Evolutionary conservation across 2,797 vertebrate genomes (phyloP), one percentile per base, ranked within the genome.

Genomic region (Mergus octosetaceus): DNA sequence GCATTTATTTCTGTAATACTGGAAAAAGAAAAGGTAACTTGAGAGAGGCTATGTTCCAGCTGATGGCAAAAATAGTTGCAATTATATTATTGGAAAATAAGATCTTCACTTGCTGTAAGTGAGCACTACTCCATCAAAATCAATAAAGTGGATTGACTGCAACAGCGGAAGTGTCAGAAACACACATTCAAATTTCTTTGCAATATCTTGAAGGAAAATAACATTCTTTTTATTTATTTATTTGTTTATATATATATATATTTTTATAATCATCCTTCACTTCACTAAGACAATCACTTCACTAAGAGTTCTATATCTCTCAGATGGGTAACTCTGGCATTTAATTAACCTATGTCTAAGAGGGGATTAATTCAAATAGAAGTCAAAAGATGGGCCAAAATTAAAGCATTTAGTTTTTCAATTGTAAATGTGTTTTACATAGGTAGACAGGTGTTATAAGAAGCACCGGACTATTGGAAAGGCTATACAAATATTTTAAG

Each of bases 31-130:
- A 54, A 66, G 49, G 56, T 39, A 51, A 41, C 30, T 68, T 60
- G 62, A 58, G 71, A 71, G 20, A 81, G 17, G 53, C 10, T 71
- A 77, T 54, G n/a, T 57, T 89, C 56, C 36, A 78, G 27, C 30
- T 91, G 30, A 94, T 2, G 28, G 41, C 51, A 79, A 85, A 86
- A 92, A 89, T 5, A 95, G 86, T 75, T 91, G 58, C 41, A 89
- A 94, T 34, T 86, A 93, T 60, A 75, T 86, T 90, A 94, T 47
- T 92, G 89, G 56, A 93, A 94, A 92, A 92, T 18, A 85, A 64
- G 56, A 53, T 57, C 66, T 87, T 84, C 64, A 47, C n/a, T 72
- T 45, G 24, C 28, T 87, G 30, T 76, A 93, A 94, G 81, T 65
- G 34, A 84, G n/a, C 20, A 78, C 77, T 90, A 71, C 41, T 91